Percentiles rank a stretch among this genome's conserved stretches.
phyloP scores from a whole-genome alignment of 2,888 invertebrate genomes.

The Thelaira solivaga region DNA sequence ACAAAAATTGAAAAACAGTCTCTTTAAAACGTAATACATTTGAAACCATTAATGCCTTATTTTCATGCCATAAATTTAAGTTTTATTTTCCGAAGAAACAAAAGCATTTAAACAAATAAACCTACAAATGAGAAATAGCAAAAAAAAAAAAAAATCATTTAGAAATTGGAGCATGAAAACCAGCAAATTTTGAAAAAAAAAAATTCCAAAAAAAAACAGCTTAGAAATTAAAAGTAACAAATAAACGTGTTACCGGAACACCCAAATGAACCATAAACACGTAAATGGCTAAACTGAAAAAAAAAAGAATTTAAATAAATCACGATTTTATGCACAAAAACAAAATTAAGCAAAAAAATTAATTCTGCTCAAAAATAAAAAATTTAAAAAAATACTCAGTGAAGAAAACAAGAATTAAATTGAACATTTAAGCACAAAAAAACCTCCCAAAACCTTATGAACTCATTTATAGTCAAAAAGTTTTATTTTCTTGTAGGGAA shows the following conservation, averaged over 20 bases:
- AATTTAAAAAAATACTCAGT: conserved; percentile 34
- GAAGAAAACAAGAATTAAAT: neutral
- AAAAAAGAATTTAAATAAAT: conserved; percentile 61
- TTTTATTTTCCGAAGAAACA: conserved; percentile 30
- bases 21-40: conserved; percentile 9
- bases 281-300: conserved; percentile 31
- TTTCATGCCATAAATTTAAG: conserved; percentile 26
- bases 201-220: neutral
- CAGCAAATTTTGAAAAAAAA: neutral
- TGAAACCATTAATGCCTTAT: conserved; percentile 28
- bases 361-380: neutral
- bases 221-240: conserved; percentile 55
- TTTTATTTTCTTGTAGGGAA: neutral
- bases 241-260: conserved; percentile 62
- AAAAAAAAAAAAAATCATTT: conserved; percentile 9
- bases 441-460: too few species aligned
- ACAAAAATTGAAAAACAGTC: conserved; percentile 5
- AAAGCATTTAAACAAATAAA: conserved; percentile 47
- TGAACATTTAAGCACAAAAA: neutral
- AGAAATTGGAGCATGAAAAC: conserved; percentile 58
- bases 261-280: conserved; percentile 55
- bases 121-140: neutral
- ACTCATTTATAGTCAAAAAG: too few species aligned
- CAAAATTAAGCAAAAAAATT: conserved; percentile 1
- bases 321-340: conserved; percentile 68